Evolutionary conservation across 2,797 vertebrate genomes (phyloP), one percentile per base, ranked within the genome.

Genomic region (Darevskia mixta): DNA sequence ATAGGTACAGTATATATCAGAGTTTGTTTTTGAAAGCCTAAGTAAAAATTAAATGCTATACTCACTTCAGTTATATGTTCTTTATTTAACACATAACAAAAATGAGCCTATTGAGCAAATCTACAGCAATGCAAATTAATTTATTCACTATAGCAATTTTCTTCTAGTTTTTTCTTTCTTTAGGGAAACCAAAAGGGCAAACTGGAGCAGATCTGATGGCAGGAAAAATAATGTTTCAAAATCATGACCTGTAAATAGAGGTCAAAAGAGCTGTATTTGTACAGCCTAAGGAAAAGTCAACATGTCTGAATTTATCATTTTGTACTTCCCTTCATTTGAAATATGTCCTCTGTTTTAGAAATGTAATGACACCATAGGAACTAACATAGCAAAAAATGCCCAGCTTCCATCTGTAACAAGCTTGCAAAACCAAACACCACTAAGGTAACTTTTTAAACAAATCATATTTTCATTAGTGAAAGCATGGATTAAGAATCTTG

Each of bases 381-480:
- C 83, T 64, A 91, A 73, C 11, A 87, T 73, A 23, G 83, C 88
- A 93, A 93, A 96, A 88, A 86, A 35, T 90, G 72, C 83, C 55
- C 81, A 92, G 84, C 76, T 93, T 92, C 69, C 88, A 32, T 79
- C 94, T 90, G 38, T 1, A 91, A 66, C 88, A 93, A 95, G 79
- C 85, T 92, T 92, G 64, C 92, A 95, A 89, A 95, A 87, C 41
- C 90, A 94, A 91, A 80, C 86, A 75, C 94, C 96, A 43, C 94
- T 96, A 95, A 97, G 97, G 97, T 97, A 97, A 95, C 8, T 88
- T 92, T 92, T 89, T 84, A 93, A 88, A 93, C 79, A 82, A 90
- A 94, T 93, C 66, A 32, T 85, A 1, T 29, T 94, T 95, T 94
- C 1, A 58, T 93, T 92, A 82, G 45, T 90, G 32, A 92, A 86